Evolutionary conservation across 2,888 invertebrate genomes (phyloP).

Genomic region (Nudaria mundana): DNA sequence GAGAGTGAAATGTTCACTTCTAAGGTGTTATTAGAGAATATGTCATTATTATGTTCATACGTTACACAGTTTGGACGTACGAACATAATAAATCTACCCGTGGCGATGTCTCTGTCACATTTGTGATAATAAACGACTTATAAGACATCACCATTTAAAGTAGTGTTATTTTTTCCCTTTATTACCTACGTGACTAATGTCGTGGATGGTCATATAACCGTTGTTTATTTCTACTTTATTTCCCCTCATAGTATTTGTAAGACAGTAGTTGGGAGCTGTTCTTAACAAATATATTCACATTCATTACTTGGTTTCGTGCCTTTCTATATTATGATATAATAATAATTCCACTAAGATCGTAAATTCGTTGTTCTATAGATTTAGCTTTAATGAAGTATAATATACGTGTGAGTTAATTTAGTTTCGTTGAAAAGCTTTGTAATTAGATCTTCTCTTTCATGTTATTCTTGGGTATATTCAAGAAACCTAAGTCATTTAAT

Average conservation of each 20-base stretch:
- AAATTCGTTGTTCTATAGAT: background rate
- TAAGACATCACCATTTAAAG: slow-evolving; percentile 27
- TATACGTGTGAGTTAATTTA: background rate
- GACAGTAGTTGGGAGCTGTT: background rate
- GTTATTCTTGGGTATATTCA: too few relatives aligned
- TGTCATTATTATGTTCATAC: too few relatives aligned
- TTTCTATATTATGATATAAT: background rate
- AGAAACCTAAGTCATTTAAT: too few relatives aligned
- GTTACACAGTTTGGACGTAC: too few relatives aligned
- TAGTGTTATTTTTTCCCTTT: slow-evolving; percentile 13
- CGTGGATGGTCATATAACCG: slow-evolving; percentile 15
- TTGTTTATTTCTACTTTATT: slow-evolving; percentile 27
- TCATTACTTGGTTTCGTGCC: background rate
- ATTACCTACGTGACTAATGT: slow-evolving; percentile 13
- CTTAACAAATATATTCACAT: background rate
- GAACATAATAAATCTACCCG: slow-evolving; percentile 24
- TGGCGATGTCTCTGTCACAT: slow-evolving; percentile 27
- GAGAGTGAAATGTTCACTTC: too few relatives aligned
- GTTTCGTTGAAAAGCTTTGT: background rate
- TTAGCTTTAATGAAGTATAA: background rate
- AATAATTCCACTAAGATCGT: background rate
- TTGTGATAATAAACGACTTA: slow-evolving; percentile 30
- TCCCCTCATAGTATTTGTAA: slow-evolving; percentile 12
- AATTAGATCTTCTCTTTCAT: background rate
- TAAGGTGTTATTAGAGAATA: too few relatives aligned